Conservation (phyloP, 2,113 vertebrate species). For the Lates calcarifer region DNA sequence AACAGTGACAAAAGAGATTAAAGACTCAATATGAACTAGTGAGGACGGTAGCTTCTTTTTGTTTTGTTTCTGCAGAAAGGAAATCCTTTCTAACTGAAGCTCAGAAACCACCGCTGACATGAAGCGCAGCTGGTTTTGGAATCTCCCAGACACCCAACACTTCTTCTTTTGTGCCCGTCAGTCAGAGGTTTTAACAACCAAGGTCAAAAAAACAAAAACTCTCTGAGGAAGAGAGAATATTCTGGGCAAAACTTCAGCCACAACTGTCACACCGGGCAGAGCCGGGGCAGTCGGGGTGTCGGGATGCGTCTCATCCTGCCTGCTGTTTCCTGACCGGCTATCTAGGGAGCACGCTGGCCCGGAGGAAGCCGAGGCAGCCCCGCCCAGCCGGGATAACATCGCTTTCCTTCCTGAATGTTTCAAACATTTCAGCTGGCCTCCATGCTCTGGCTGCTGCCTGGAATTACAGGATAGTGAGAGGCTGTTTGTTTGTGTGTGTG, state of each 20-base stretch:
- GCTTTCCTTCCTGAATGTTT: slow-evolving; percentile 81
- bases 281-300: slow-evolving; percentile 55
- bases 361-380: slow-evolving; percentile 76
- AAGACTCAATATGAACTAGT: neutral
- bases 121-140: slow-evolving; percentile 33
- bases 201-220: slow-evolving; percentile 36
- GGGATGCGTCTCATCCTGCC: slow-evolving; percentile 83
- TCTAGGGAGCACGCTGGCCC: slow-evolving; percentile 73
- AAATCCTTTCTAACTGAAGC: neutral
- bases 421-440: slow-evolving; percentile 70
- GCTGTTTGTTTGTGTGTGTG: slow-evolving; percentile 2
- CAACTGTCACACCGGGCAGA: slow-evolving; percentile 50
- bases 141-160: slow-evolving; percentile 29
- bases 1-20: slow-evolving; percentile 34
- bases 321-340: slow-evolving; percentile 81
- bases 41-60: neutral
- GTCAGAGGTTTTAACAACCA: slow-evolving; percentile 31
- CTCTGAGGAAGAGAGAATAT: slow-evolving; percentile 43
- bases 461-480: slow-evolving; percentile 60
- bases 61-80: slow-evolving; percentile 11
- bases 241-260: slow-evolving; percentile 32
- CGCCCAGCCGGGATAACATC: slow-evolving; percentile 81
- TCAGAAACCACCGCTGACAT: slow-evolving; percentile 7
- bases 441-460: slow-evolving; percentile 68
- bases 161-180: slow-evolving; percentile 39